These are phyloP conservation scores for Enteromius mattozi DNA, from an alignment of 2,797 vertebrate genomes.

Conservation along the genomic window DNA sequence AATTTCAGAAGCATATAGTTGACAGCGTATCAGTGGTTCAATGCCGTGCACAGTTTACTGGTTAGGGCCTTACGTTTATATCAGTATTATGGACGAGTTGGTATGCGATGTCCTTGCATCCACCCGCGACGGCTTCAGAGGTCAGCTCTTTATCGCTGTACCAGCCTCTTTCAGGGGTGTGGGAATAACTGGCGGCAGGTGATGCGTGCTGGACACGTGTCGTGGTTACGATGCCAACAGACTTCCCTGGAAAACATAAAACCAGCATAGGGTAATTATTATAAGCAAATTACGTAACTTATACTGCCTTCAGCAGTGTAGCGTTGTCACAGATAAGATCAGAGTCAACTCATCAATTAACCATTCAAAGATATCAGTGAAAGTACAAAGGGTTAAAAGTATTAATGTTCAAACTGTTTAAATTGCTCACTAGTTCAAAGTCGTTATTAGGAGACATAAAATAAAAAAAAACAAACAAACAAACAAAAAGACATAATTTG, in stretches of 20 bases:
- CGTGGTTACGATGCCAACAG: conserved; percentile 84
- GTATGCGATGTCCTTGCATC: conserved; percentile 79
- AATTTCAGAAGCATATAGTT: no score
- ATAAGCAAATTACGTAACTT: background rate
- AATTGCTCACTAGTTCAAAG: background rate
- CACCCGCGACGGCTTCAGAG: conserved; percentile 52
- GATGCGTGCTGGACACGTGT: conserved; percentile 85
- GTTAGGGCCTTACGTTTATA: conserved; percentile 75
- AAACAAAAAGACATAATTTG: no score
- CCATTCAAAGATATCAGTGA: background rate
- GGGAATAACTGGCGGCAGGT: conserved; percentile 76
- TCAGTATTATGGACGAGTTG: conserved; percentile 81
- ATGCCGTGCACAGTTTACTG: background rate
- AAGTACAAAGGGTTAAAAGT: background rate
- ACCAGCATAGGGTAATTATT: background rate
- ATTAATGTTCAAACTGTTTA: background rate
- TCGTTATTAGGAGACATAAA: background rate
- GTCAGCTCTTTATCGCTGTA: conserved; percentile 76
- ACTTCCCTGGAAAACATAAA: conserved; percentile 74
- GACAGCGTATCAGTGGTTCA: background rate
- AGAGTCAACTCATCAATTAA: background rate
- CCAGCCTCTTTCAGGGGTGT: conserved; percentile 75
- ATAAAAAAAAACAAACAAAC: no score
- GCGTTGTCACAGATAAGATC: background rate
- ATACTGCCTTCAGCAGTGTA: background rate